phyloP scores from a whole-genome alignment of 2,888 invertebrate species.

The Dynastes maya region DNA sequence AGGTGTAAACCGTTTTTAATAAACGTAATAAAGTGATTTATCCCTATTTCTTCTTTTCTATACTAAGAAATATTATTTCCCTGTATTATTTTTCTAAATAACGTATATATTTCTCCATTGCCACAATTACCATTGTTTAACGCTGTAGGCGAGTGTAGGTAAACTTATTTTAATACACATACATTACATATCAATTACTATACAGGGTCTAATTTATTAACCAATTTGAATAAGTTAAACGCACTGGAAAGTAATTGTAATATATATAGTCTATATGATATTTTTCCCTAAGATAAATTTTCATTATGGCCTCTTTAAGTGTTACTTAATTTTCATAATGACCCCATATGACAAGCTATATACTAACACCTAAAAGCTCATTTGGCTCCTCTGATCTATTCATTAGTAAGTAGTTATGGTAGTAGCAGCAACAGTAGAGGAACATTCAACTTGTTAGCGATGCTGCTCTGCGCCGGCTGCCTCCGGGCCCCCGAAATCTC shows the following conservation, averaged over 20 bases:
- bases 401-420: constrained; percentile 52
- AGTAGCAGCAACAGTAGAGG: constrained; percentile 36
- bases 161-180: constrained; percentile 15
- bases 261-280: constrained; percentile 23
- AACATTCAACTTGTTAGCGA: constrained; percentile 48
- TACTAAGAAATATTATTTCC: too few species aligned
- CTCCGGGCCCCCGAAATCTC: constrained; percentile 51
- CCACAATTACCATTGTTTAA: too few species aligned
- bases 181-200: constrained; percentile 38
- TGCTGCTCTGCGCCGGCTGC: constrained; percentile 28
- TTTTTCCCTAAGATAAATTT: constrained; percentile 46
- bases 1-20: too few species aligned
- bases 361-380: constrained; percentile 53
- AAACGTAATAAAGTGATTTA: too few species aligned
- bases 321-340: constrained; percentile 53
- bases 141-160: too few species aligned
- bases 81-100: too few species aligned
- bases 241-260: constrained; percentile 11
- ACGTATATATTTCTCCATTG: too few species aligned
- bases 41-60: too few species aligned
- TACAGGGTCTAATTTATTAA: constrained; percentile 30
- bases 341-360: constrained; percentile 48
- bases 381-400: constrained; percentile 55
- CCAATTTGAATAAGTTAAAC: constrained; percentile 38
- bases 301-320: constrained; percentile 46